Base-by-base conservation (phyloP, 2,888 invertebrate genomes). In the Brachynemurus nebulosus region DNA sequence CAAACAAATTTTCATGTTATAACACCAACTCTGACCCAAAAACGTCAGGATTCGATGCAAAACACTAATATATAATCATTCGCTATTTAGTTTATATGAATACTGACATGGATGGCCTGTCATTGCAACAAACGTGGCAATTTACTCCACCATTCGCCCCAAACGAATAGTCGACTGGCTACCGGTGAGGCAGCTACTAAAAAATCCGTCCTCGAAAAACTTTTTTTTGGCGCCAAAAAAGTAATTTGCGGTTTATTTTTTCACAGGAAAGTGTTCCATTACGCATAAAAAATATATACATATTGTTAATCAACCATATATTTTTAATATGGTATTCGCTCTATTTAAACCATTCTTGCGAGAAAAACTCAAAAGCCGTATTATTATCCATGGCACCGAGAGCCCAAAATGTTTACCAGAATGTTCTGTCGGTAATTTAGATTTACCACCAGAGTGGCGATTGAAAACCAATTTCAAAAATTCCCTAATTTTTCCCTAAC, bases 321-420 rank as follows among this genome's bases (percentile, higher is more conserved):
- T 91, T 51, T 92, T 93, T 68, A 88, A 90, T 60, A 78, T 89
- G 67, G 81, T 92, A 23, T 91, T 90, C 64, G 78, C 83, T 23
- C 68, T 93, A 19, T 85, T 92, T 67, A 89, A 89, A 62, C 92
- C 90, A 2, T 89, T 93, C 69, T 69, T 93, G 43, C 76, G 80
- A 48, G 86, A 90, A 57, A 92, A 93, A n/a, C n/a, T n/a, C n/a
- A n/a, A n/a, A n/a, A n/a, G n/a, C n/a, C n/a, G n/a, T n/a, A n/a
- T n/a, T n/a, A n/a, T n/a, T n/a, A n/a, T n/a, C n/a, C n/a, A n/a
- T n/a, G 85, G n/a, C n/a, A n/a, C n/a, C n/a, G n/a, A n/a, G 58
- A 77, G 75, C 34, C 76, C 84, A 1, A 80, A 83, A 56, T 75
- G 73, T 54, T 64, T 88, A 53, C 80, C 84, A 0, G 69, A 75